These are phyloP conservation scores for Zapornia atra DNA, from an alignment of 2,113 vertebrate species.

Conservation along the genomic window DNA sequence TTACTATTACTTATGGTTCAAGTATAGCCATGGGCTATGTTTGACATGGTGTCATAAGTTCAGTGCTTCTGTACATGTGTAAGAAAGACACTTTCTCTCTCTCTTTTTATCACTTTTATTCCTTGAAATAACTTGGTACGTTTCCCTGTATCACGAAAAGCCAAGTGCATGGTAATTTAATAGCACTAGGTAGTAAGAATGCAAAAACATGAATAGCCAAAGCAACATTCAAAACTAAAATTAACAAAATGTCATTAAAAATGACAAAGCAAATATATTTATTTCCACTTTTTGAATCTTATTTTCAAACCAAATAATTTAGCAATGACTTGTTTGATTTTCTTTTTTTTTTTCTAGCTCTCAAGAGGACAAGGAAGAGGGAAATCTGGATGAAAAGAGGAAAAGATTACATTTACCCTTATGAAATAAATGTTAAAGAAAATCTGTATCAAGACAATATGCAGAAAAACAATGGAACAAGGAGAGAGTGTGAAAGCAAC, in stretches of 20 bases:
- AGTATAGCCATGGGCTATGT: background rate
- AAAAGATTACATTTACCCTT: background rate
- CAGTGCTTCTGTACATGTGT: background rate
- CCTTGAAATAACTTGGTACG: background rate
- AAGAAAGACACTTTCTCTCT: background rate
- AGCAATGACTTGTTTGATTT: too few relatives aligned
- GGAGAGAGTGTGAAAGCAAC: background rate
- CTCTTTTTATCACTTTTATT: background rate
- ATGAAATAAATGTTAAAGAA: background rate
- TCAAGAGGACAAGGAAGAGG: background rate
- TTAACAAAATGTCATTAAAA: background rate
- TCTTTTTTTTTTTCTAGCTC: background rate
- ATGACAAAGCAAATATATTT: background rate
- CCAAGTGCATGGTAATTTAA: background rate
- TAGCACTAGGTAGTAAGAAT: background rate
- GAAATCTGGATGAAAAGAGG: background rate
- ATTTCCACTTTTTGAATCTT: background rate
- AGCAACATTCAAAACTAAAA: background rate
- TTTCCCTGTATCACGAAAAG: background rate
- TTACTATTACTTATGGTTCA: constrained; percentile 7
- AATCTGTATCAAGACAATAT: background rate
- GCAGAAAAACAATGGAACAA: background rate
- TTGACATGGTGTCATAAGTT: background rate
- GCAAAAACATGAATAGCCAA: background rate
- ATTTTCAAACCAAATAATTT: background rate